A percentile compares a stretch with the other conserved stretches of the same genome.
These are phyloP conservation scores for Schizopygopsis malacanthus DNA, from an alignment of 2,797 vertebrate species.

Conservation along the genomic window DNA sequence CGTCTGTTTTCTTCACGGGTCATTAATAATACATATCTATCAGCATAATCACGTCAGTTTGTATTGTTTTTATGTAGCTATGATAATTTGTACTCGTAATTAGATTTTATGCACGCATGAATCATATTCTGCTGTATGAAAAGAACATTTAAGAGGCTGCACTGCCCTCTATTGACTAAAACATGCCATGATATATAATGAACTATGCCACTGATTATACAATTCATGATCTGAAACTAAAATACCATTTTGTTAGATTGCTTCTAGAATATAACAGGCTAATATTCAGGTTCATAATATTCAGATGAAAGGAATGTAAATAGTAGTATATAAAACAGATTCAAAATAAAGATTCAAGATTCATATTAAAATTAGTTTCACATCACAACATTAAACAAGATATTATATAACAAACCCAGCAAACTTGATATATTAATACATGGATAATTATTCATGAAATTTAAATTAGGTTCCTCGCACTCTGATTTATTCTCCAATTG, in stretches of 20 bases:
- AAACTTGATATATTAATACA: neutral
- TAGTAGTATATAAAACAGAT: neutral
- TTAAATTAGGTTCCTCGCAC: neutral
- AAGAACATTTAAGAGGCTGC: neutral
- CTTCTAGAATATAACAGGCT: neutral
- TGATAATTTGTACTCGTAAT: neutral
- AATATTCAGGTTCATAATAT: neutral
- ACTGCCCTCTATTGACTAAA: conserved; percentile 8
- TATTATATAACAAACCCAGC: neutral
- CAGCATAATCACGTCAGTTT: neutral
- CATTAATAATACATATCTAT: neutral
- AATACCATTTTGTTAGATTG: neutral
- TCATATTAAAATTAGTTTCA: neutral
- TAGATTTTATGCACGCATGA: neutral
- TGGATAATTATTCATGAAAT: neutral
- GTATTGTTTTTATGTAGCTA: neutral
- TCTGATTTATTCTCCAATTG: neutral
- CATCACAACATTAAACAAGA: neutral
- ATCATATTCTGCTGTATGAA: neutral
- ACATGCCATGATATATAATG: neutral
- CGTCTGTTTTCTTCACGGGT: neutral
- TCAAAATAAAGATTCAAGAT: neutral
- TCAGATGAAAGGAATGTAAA: neutral
- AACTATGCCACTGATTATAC: neutral
- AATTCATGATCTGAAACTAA: neutral